Conservation (phyloP, 2,113 vertebrate genomes). For the Coptodon bakossiorum region DNA sequence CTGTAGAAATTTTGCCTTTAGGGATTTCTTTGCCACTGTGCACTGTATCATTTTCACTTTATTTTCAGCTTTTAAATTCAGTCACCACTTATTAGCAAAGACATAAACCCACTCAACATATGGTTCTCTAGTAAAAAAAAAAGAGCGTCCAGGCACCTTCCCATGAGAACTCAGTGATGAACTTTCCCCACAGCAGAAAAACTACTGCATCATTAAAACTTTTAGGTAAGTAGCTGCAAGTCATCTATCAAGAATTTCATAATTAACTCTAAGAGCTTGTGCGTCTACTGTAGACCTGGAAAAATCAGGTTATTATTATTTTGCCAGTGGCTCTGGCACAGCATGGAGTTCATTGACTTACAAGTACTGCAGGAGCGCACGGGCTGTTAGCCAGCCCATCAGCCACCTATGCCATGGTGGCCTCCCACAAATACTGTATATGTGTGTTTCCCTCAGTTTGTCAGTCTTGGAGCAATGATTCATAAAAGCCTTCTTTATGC, state of each 20-base stretch:
- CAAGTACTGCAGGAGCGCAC: neutral
- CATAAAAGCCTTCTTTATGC: conserved; percentile 1
- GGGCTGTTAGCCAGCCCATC: conserved; percentile 12
- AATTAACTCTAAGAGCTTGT: neutral
- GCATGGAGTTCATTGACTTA: neutral
- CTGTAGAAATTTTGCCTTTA: neutral
- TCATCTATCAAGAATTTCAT: neutral
- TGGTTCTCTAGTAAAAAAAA: neutral
- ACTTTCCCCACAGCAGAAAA: neutral
- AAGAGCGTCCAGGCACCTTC: neutral
- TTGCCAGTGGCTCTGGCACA: neutral
- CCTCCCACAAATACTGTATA: neutral
- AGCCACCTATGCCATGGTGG: neutral
- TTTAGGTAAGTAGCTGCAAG: neutral
- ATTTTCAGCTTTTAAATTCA: neutral
- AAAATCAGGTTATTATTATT: neutral
- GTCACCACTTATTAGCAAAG: neutral
- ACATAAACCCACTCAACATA: neutral
- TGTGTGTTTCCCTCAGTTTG: neutral
- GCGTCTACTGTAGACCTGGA: neutral
- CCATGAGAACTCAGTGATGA: neutral
- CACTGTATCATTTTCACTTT: neutral
- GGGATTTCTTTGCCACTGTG: neutral
- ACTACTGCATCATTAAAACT: neutral
- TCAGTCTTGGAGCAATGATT: neutral